Percentiles rank a stretch among this genome's conserved stretches.
These are phyloP conservation scores for Dexiosoma caninum DNA, from an alignment of 2,888 invertebrate genomes.

Conservation along the genomic window DNA sequence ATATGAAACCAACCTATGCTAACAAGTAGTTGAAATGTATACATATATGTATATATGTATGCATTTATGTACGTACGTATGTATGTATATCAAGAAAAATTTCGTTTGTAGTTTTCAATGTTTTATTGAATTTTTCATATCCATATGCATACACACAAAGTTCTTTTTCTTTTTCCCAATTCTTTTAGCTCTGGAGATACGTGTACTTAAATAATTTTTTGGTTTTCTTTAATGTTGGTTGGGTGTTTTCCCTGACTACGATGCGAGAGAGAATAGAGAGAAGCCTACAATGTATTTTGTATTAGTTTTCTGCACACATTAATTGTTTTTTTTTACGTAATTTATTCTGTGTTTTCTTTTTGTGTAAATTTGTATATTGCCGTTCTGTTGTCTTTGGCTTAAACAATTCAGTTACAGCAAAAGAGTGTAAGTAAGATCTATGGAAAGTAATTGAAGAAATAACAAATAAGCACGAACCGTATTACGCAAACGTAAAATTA, in stretches of 20 bases:
- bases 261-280: too few species aligned
- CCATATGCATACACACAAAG: too few species aligned
- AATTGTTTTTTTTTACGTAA: conserved; percentile 32
- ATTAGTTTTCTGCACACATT: neutral
- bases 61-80: too few species aligned
- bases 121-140: conserved; percentile 1
- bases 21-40: conserved; percentile 10
- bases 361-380: neutral
- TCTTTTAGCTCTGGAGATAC: neutral
- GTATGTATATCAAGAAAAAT: too few species aligned
- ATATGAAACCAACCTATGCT: conserved; percentile 10
- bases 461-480: neutral
- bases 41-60: neutral
- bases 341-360: conserved; percentile 4
- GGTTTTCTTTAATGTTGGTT: conserved; percentile 6
- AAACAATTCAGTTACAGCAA: conserved; percentile 16
- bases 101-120: neutral
- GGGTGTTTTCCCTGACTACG: conserved; percentile 6
- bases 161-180: neutral
- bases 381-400: neutral
- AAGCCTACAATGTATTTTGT: neutral
- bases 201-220: neutral
- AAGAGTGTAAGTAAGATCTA: conserved; percentile 56
- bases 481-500: too few species aligned
- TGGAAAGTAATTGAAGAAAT: conserved; percentile 56